Base-by-base conservation (phyloP, 2,888 invertebrate species). In the Folsomia manolachei region DNA sequence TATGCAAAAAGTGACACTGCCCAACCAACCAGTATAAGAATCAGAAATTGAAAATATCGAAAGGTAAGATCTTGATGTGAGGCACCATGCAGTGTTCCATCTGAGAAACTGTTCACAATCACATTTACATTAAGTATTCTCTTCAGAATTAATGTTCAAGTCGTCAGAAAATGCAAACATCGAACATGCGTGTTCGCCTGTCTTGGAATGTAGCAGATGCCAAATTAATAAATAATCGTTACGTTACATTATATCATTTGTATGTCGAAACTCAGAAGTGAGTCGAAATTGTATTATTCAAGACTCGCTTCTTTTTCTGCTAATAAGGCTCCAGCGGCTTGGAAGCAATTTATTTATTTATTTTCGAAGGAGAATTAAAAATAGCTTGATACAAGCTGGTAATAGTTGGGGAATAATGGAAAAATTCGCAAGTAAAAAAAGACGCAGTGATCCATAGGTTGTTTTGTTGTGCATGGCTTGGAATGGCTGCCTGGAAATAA, bases 251-350 rank as follows among this genome's bases (percentile, higher is more conserved):
- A n/a, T n/a, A n/a, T n/a, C n/a, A n/a, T n/a, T n/a, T n/a, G n/a
- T n/a, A n/a, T n/a, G n/a, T n/a, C n/a, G n/a, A n/a, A n/a, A n/a
- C n/a, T n/a, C n/a, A n/a, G n/a, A n/a, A n/a, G n/a, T n/a, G n/a
- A n/a, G n/a, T n/a, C n/a, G n/a, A n/a, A n/a, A n/a, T n/a, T n/a
- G n/a, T n/a, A n/a, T n/a, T n/a, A n/a, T n/a, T n/a, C n/a, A n/a
- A n/a, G n/a, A n/a, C n/a, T n/a, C 39, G 56, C 21, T 56, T n/a
- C 21, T 18, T 56, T n/a, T n/a, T 4, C 21, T 19, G 19, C 7
- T 56, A 56, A 56, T 56, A 56, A 56, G 56, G n/a, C 56, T 56
- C 56, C 56, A 56, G 56, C 56, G n/a, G 56, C 56, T 56, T 14
- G n/a, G 11, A 56, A 21, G 19, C 56, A 56, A 56, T 56, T 56